These are phyloP conservation scores for Toxonevra muliebris DNA, from an alignment of 2,888 invertebrate genomes.

Conservation along the genomic window DNA sequence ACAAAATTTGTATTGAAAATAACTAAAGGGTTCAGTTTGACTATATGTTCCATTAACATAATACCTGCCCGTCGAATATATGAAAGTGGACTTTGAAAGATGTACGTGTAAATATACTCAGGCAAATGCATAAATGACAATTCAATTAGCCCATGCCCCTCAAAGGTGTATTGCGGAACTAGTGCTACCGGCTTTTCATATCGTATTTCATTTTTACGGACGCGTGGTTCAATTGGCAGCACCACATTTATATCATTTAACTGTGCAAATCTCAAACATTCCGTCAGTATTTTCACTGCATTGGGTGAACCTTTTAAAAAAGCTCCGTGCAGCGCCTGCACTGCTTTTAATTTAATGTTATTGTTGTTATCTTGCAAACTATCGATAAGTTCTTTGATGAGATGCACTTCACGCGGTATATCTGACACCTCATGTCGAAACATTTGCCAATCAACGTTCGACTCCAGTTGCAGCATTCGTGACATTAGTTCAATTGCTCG, in stretches of 20 bases:
- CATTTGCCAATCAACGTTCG: conserved; percentile 61
- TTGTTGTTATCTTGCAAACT: conserved; percentile 58
- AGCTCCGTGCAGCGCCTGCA: conserved; percentile 55
- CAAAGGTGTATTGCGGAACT: conserved; percentile 55
- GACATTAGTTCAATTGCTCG: conserved; percentile 58
- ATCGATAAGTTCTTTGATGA: conserved; percentile 56
- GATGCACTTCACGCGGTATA: conserved; percentile 58
- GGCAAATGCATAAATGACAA: conserved; percentile 54
- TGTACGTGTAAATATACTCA: conserved; percentile 50
- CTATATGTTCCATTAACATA: conserved; percentile 55
- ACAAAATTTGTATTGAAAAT: conserved; percentile 62
- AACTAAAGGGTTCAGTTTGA: conserved; percentile 55
- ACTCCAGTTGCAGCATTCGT: conserved; percentile 55
- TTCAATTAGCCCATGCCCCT: conserved; percentile 53
- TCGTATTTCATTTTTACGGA: conserved; percentile 52
- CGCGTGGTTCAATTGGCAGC: conserved; percentile 46
- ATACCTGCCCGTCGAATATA: conserved; percentile 57
- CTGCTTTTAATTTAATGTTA: conserved; percentile 57
- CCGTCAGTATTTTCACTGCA: conserved; percentile 55
- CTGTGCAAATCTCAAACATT: conserved; percentile 53
- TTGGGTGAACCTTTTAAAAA: conserved; percentile 55
- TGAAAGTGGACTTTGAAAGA: conserved; percentile 51
- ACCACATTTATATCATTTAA: conserved; percentile 49
- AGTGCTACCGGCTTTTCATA: conserved; percentile 49
- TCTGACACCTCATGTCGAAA: conserved; percentile 61